Evolutionary conservation across 2,113 vertebrate species (phyloP), one percentile per base, ranked within the genome.

Genomic region (Syrrhaptes paradoxus): DNA sequence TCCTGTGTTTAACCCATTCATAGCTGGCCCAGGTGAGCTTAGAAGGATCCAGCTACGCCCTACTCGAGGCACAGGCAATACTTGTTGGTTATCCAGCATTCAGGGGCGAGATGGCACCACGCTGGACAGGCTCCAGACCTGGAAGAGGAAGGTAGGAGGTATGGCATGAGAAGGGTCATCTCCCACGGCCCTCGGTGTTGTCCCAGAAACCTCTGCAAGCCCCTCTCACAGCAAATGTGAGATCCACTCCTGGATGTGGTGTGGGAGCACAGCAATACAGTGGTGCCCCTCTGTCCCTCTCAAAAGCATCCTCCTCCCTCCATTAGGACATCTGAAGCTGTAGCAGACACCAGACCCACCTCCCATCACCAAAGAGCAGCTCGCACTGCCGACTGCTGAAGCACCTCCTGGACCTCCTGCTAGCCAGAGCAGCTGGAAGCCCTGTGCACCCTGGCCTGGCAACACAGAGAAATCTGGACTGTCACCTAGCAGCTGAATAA

Each of bases 71-170:
- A 38, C 0, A 26, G 16, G 43, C 58, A 93, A 62, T 61, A 55
- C 31, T 31, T 74, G 28, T 28, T 31, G 12, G 24, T 48, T 13
- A 67, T 9, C 9, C 52, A 57, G 43, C 10, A 55, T 43, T 59
- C 0, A 0, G 41, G 11, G 32, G 20, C 6, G 45, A 57, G 45
- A 28, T 28, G 8, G 17, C 58, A 63, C 20, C 16, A 8, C 31
- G 52, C 21, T 66, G 65, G 18, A 54, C 31, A 78, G 29, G 26
- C 28, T 72, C 5, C 38, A 71, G 45, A 61, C 14, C 34, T 63
- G 49, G 41, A 68, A 87, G 31, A 88, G 49, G 21, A 83, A 79
- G 17, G 13, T 4, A 49, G 71, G 8, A 85, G 6, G 10, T 32
- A 52, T 4, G 16, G 6, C 12, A 36, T 59, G 52, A 82, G 20